Evolutionary conservation across 2,113 vertebrate genomes (phyloP).

Genomic region (Morone chrysops): DNA sequence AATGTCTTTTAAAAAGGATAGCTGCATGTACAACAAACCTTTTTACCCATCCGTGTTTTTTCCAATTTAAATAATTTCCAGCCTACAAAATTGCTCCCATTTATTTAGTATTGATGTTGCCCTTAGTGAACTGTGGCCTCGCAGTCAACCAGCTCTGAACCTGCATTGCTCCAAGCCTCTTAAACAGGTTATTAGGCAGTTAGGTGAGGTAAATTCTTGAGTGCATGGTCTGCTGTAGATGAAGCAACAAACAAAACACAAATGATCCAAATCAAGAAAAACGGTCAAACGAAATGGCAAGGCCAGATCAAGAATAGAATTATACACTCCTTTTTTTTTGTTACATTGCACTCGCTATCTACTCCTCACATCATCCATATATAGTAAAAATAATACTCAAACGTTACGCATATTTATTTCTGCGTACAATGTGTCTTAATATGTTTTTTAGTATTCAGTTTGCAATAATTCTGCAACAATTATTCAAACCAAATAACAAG

Average conservation of each 20-base stretch:
- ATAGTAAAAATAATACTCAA: too few relatives aligned
- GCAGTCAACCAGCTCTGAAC: background rate
- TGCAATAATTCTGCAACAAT: background rate
- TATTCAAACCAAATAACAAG: background rate
- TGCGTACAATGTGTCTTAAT: background rate
- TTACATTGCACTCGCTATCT: too few relatives aligned
- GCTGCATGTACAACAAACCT: background rate
- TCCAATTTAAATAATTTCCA: background rate
- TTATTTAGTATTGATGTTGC: background rate
- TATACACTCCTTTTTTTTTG: too few relatives aligned
- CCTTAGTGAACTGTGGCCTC: background rate
- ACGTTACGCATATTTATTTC: too few relatives aligned
- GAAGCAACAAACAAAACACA: background rate
- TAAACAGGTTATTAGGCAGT: slow-evolving; percentile 31
- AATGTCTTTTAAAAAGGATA: background rate
- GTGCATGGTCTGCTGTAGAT: background rate
- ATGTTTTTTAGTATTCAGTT: background rate
- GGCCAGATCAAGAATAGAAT: too few relatives aligned
- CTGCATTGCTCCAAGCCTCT: background rate
- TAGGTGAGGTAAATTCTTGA: slow-evolving; percentile 30
- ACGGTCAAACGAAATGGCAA: background rate
- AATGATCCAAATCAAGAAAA: background rate
- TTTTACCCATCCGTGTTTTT: background rate
- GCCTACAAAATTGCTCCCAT: background rate
- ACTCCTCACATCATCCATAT: too few relatives aligned